Percentiles rank a stretch among this genome's conserved stretches.
These are phyloP conservation scores for Leuciscus waleckii DNA, from an alignment of 2,797 vertebrate species.

Conservation along the genomic window DNA sequence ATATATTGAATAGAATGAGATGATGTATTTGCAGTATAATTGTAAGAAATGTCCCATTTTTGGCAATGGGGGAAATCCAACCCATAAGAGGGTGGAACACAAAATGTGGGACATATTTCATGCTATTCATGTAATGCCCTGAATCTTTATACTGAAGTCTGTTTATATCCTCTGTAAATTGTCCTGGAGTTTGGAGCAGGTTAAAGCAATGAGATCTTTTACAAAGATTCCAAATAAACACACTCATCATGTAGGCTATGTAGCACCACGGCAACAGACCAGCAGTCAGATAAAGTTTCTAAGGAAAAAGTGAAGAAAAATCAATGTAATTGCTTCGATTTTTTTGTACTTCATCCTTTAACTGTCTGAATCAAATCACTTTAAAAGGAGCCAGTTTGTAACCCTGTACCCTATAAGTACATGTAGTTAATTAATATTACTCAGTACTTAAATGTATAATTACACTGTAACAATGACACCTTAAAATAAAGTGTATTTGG, in stretches of 20 bases:
- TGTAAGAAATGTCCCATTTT: not conserved
- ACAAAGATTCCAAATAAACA: not conserved
- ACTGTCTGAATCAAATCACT: not conserved
- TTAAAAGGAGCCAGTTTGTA: not conserved
- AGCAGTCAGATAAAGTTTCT: not conserved
- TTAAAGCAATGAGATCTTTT: slow-evolving; percentile 2
- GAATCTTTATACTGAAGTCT: not conserved
- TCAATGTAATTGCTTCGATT: not conserved
- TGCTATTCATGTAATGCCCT: not conserved
- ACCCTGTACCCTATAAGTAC: not conserved
- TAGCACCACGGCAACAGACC: too few relatives aligned
- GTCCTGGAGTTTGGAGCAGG: not conserved
- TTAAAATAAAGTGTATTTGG: too few relatives aligned
- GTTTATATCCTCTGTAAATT: slow-evolving; percentile 12
- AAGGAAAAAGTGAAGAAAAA: not conserved
- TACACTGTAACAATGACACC: too few relatives aligned
- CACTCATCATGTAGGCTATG: not conserved
- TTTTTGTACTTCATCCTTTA: not conserved
- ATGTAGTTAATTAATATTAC: not conserved
- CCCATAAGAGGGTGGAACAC: not conserved
- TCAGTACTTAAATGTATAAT: too few relatives aligned
- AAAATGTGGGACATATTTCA: not conserved
- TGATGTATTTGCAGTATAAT: not conserved
- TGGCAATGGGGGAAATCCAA: not conserved
- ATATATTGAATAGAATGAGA: not conserved